Conservation (phyloP, 2,113 vertebrate genomes). For the Microcebus jonahi region DNA sequence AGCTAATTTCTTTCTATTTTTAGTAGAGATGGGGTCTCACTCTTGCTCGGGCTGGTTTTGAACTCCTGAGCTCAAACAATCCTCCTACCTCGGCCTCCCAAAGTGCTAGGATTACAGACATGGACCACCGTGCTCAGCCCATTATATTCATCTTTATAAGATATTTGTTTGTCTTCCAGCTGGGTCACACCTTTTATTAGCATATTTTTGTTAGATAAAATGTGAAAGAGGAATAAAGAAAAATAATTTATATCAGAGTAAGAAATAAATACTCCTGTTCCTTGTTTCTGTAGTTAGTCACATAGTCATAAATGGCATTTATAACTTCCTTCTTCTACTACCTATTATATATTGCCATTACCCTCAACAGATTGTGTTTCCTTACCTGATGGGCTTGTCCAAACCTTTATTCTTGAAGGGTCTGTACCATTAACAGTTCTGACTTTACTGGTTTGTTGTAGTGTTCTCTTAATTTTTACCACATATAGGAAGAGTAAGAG, state of each 20-base stretch:
- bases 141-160: background rate
- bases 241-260: background rate
- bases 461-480: background rate
- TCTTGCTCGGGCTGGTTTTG: no score
- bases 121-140: no score
- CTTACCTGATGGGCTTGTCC: background rate
- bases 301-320: background rate
- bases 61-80: no score
- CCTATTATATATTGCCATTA: background rate
- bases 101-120: no score
- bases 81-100: no score
- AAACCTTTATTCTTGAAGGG: background rate
- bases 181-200: background rate
- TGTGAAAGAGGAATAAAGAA: background rate
- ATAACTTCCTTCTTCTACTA: background rate
- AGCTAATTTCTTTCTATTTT: no score
- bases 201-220: background rate
- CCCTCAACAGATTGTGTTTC: background rate
- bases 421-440: background rate
- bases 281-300: background rate
- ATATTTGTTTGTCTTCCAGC: background rate
- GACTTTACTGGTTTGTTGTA: background rate
- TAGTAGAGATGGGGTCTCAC: no score
- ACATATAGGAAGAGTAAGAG: background rate
- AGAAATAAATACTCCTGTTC: background rate